Evolutionary conservation across 2,113 vertebrate species (phyloP), one percentile per base, ranked within the genome.

Genomic region (Hassar affinis): DNA sequence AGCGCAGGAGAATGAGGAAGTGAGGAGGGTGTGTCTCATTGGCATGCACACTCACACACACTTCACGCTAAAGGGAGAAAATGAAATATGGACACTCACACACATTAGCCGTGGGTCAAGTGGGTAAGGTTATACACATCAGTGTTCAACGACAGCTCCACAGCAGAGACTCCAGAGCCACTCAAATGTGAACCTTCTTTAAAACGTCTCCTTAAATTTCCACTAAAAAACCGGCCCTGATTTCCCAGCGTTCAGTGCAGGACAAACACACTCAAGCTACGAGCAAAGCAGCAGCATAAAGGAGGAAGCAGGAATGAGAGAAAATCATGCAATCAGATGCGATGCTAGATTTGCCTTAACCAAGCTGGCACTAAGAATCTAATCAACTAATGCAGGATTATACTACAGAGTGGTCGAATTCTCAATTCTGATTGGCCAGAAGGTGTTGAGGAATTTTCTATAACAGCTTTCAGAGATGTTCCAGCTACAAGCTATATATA

Each of bases 1-100:
- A 98, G 89, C 95, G 94, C 93, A 99, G 93, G 91, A 97, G 86
- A 91, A 97, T 83, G 51, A 72, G 94, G 93, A 95, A 98, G 84
- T 92, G 91, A 84, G 91, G 93, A 79, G 87, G 90, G 75, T 87
- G 91, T 82, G 94, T 92, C 61, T 93, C 94, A 87, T 91, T 94
- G 87, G 94, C 95, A 89, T 94, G 95, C 93, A 98, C 90, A 90
- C 88, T 92, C 90, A 98, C 91, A 92, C 90, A 96, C 87, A 98
- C 94, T 94, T 98, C 95, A 88, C 92, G 96, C 97, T 99, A 95
- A 86, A 89, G 94, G 94, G 93, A 93, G 89, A 52, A 79, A 88
- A 91, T 90, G 86, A 91, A 92, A n/a, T 6, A 25, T 57, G 62
- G 68, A 76, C 69, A 82, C 54, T 42, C 47, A 49, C 76, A 84